These are phyloP conservation scores for Psephotus haematonotus DNA, from an alignment of 2,113 vertebrate genomes.

Conservation along the genomic window DNA sequence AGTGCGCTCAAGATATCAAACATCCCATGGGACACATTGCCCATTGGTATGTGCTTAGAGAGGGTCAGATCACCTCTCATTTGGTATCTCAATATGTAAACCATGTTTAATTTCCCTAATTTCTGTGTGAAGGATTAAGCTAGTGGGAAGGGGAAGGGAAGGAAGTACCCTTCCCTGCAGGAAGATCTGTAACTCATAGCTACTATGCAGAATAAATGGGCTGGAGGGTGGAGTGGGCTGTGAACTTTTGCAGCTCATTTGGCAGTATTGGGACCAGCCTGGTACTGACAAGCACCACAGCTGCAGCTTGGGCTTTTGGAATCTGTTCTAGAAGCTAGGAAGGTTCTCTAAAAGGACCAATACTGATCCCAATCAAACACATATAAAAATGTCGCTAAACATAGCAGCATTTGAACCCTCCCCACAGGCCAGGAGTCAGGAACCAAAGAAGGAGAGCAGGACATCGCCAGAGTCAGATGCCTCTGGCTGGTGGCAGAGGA, in stretches of 20 bases:
- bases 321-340: not conserved
- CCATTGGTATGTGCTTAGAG: not conserved
- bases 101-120: not conserved
- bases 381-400: not conserved
- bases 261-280: not conserved
- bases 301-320: not conserved
- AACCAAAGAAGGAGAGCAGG: not conserved
- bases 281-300: not conserved
- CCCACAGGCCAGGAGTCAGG: not conserved
- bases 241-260: not conserved
- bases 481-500: not conserved
- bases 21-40: not conserved
- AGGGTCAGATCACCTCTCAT: not conserved
- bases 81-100: not conserved
- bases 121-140: not conserved
- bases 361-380: not conserved
- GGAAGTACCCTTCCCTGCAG: not conserved
- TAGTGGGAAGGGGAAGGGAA: not conserved
- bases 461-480: not conserved
- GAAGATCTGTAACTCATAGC: not conserved
- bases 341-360: not conserved
- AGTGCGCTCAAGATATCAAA: not conserved
- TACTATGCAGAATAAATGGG: not conserved
- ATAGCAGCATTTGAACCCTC: not conserved
- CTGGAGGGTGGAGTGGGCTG: not conserved